A percentile compares a stretch with the other conserved stretches of the same genome.
Evolutionary conservation across 2,797 vertebrate species (phyloP).

Genomic region (Cossypha heuglini): DNA sequence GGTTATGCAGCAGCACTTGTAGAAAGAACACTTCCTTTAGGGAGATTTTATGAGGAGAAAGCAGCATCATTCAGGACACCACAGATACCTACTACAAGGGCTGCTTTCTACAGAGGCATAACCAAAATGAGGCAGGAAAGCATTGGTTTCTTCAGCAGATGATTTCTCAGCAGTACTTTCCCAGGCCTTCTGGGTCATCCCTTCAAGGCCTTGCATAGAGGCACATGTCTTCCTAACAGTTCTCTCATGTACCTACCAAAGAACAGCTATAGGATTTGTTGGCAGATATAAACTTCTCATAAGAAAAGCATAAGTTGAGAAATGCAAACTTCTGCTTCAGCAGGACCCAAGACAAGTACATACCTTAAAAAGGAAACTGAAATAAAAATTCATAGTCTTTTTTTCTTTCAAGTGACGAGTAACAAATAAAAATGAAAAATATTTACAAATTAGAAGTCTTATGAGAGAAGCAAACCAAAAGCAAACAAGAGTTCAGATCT

Average conservation of each 20-base stretch:
- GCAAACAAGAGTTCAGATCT: neutral
- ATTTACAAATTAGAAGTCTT: neutral
- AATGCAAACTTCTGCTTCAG: neutral
- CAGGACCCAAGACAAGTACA: neutral
- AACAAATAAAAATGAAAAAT: neutral
- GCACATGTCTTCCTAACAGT: neutral
- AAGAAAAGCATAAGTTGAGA: neutral
- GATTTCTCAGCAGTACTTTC: neutral
- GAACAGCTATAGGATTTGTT: neutral
- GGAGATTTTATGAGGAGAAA: neutral
- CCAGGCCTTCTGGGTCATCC: neutral
- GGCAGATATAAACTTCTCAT: neutral
- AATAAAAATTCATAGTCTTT: neutral
- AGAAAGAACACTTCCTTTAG: neutral
- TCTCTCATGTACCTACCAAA: neutral
- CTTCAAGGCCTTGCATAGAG: neutral
- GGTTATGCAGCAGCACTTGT: neutral
- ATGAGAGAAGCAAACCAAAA: neutral
- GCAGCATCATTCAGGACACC: neutral
- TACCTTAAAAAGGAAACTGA: neutral
- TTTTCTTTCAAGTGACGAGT: neutral
- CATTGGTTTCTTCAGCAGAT: accelerated
- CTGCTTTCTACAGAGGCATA: neutral
- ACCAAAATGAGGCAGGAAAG: neutral
- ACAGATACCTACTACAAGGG: neutral